Evolutionary conservation across 2,888 invertebrate genomes (phyloP), one percentile per base, ranked within the genome.

Genomic region (Trileptium ribeirensis): DNA sequence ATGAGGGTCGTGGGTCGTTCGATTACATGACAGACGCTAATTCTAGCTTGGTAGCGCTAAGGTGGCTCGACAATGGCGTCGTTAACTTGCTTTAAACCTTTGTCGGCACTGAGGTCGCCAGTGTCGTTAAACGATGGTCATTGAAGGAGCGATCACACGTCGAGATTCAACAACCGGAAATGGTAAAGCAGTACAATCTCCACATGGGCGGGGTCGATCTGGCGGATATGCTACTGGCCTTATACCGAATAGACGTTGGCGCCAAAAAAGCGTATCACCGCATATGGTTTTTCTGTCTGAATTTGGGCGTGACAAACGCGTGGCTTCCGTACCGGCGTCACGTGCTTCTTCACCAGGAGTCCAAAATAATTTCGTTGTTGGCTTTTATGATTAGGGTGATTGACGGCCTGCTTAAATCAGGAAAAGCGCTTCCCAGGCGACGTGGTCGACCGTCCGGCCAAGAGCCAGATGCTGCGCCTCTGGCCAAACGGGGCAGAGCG

Each of bases 171-270:
- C 51, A 24, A 24, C 51, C 51, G 8, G 8, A 15, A 51, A 24
- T 51, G 8, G 51, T 51, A 24, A 51, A 51, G 51, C 8, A 51
- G 33, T 81, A 78, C 84, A 87, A 87, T 83, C 82, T 83, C 77
- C 85, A 79, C 70, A 86, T 86, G 85, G 87, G 87, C 67, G 86
- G 87, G 8, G 87, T 87, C 8, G 87, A 88, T 83, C 81, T 87
- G 19, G 84, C 85, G 67, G 86, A 87, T 80, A 86, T 86, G 82
- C 83, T 88, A n/a, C 36, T 8, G 8, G 2, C 31, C 3, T n/a
- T 75, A n/a, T 75, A 75, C 77, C 36, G 37, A 24, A n/a, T 75
- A 15, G 39, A 75, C n/a, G 38, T 36, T n/a, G n/a, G 37, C 15
- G 39, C 38, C 77, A 75, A 75, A 75, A 86, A 75, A 75, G 36